These are phyloP conservation scores for Discoglossus pictus DNA, from an alignment of 2,797 vertebrate species.

Conservation along the genomic window DNA sequence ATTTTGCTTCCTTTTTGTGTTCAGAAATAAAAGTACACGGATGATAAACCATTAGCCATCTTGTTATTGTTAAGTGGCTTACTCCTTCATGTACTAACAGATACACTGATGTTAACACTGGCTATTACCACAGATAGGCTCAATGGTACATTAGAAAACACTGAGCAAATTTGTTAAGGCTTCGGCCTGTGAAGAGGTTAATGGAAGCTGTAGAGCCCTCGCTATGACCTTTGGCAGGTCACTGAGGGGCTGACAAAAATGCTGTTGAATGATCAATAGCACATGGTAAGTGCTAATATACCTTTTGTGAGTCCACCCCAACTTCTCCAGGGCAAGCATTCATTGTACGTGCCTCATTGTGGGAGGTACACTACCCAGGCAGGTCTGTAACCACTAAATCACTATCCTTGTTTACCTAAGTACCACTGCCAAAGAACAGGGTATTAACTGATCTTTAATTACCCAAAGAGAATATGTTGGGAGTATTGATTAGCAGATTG, in stretches of 20 bases:
- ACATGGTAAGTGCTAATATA: slow-evolving; percentile 38
- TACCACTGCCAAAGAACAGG: no score
- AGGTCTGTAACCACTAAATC: no score
- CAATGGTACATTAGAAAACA: slow-evolving; percentile 28
- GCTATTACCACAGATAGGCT: slow-evolving; percentile 22
- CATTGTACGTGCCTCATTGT: slow-evolving; percentile 21
- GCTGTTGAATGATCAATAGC: slow-evolving; percentile 34
- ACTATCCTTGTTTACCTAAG: no score
- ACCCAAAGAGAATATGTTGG: no score
- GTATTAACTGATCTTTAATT: no score
- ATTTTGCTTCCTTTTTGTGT: slow-evolving; percentile 28
- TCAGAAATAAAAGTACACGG: slow-evolving; percentile 28
- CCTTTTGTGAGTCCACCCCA: slow-evolving; percentile 17
- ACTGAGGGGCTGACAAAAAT: slow-evolving; percentile 39
- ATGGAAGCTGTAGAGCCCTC: slow-evolving; percentile 24
- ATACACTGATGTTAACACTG: slow-evolving; percentile 28
- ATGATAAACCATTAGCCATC: slow-evolving; percentile 35
- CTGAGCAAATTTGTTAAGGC: slow-evolving; percentile 15
- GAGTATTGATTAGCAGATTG: no score
- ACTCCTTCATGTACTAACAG: slow-evolving; percentile 19
- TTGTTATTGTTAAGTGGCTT: slow-evolving; percentile 17
- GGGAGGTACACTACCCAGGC: slow-evolving; percentile 30
- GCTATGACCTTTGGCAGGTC: slow-evolving; percentile 43
- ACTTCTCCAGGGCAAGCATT: slow-evolving; percentile 2
- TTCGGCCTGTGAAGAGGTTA: slow-evolving; percentile 7